phyloP scores from a whole-genome alignment of 2,888 invertebrate genomes.

The Aporophyla lueneburgensis region DNA sequence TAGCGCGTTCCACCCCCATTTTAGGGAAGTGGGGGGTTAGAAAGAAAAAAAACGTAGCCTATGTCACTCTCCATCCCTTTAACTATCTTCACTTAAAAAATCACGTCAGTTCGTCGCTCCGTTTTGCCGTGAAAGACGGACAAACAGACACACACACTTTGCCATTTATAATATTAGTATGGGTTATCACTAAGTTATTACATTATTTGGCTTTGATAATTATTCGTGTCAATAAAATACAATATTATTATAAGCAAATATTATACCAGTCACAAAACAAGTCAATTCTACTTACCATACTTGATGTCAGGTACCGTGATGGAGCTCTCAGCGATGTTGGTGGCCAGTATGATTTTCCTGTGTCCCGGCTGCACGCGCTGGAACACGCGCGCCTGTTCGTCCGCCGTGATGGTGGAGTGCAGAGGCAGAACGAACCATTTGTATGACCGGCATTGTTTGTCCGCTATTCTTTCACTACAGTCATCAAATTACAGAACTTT shows the following conservation, averaged over 20 bases:
- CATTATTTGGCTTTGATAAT: not conserved
- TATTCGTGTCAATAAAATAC: not conserved
- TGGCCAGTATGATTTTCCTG: constrained; percentile 96
- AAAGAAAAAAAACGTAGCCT: too few relatives aligned
- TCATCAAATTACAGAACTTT: not conserved
- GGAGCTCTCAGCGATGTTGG: constrained; percentile 98
- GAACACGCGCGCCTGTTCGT: constrained; percentile 93
- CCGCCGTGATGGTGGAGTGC: constrained; percentile 95
- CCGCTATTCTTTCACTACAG: constrained; percentile 74
- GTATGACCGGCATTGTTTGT: constrained; percentile 72
- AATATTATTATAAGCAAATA: too few relatives aligned
- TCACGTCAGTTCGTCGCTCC: too few relatives aligned
- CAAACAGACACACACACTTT: too few relatives aligned
- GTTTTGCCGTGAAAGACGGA: too few relatives aligned
- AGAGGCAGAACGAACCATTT: constrained; percentile 92
- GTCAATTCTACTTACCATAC: constrained; percentile 90
- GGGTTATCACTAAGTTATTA: too few relatives aligned
- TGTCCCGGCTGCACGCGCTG: constrained; percentile 90
- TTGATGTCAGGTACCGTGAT: constrained; percentile 97
- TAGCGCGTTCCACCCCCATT: too few relatives aligned
- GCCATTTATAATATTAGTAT: too few relatives aligned
- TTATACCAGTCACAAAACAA: not conserved
- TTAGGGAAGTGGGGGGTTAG: too few relatives aligned
- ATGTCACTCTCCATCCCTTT: too few relatives aligned
- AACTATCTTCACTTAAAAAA: too few relatives aligned